Percentiles rank a stretch among this genome's conserved stretches.
phyloP scores from a whole-genome alignment of 2,797 vertebrate species.

The Rhodeus uyekii region DNA sequence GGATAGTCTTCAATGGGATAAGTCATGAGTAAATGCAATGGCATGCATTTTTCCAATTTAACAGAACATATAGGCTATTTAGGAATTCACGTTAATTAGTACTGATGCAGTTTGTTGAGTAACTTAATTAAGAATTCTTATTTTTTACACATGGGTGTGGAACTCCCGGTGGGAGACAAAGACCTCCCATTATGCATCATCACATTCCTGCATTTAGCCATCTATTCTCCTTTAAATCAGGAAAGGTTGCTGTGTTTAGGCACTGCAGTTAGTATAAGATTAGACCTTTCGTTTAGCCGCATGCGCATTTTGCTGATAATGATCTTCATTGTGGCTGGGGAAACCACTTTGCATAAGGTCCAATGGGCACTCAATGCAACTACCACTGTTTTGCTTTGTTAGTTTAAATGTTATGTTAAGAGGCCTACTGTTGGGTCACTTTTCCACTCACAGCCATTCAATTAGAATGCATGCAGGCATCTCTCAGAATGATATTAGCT shows the following conservation, averaged over 20 bases:
- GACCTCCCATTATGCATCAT: constrained; percentile 28
- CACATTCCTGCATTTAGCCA: constrained; percentile 50
- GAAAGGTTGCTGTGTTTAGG: constrained; percentile 50
- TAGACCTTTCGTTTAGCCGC: constrained; percentile 52
- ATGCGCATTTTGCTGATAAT: constrained; percentile 63
- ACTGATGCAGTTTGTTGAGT: constrained; percentile 20
- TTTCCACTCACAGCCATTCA: constrained; percentile 57
- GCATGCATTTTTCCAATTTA: constrained; percentile 1
- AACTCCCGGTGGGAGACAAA: constrained; percentile 25
- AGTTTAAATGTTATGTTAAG: constrained; percentile 63
- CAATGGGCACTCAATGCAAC: constrained; percentile 51
- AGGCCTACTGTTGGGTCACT: constrained; percentile 48
- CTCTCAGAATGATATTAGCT: constrained; percentile 64
- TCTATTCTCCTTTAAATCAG: constrained; percentile 57
- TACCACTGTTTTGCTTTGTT: constrained; percentile 56
- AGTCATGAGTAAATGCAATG: neutral
- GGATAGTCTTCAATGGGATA: constrained; percentile 43
- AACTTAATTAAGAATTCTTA: constrained; percentile 20
- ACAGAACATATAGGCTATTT: neutral
- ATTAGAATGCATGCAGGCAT: constrained; percentile 61
- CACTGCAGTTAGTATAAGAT: constrained; percentile 53
- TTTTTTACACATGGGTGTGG: constrained; percentile 27
- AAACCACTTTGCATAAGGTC: constrained; percentile 61
- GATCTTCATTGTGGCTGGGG: constrained; percentile 60
- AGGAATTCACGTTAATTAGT: constrained; percentile 20